Evolutionary conservation across 2,113 vertebrate species (phyloP), one percentile per base, ranked within the genome.

Genomic region (Choloepus hoffmanni): DNA sequence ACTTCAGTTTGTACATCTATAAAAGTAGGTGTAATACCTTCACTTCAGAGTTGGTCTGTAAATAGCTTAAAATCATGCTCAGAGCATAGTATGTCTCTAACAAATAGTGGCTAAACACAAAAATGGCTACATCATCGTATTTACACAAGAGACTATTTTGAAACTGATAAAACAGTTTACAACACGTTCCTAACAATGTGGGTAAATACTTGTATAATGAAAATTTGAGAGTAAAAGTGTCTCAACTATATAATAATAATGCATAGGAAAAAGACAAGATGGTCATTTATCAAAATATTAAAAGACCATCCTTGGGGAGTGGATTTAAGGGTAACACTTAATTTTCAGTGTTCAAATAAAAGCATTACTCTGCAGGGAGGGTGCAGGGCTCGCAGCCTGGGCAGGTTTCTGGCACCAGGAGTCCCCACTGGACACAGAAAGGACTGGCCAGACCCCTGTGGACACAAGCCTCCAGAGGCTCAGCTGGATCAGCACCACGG

Each of bases 361-460:
- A 26, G 30, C 19, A 0, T 10, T 10, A 2, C 60, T 13, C 33
- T 0, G 24, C 43, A 4, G 40, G 33, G 0, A 28, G 18, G 2
- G 1, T 3, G 1, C n/a, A 2, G 48, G 72, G 28, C 73, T 28
- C 5, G 2, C 45, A 3, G 2, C 15, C 82, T 3, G 50, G 55
- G 36, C 2, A 7, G 30, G n/a, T 13, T 12, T 50, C 7, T 16
- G 50, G 50, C 58, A 60, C 28, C 40, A 11, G 43, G 81, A 19
- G 8, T 33, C 50, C 50, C 36, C 0, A 30, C 4, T 33, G 26
- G 5, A 36, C 45, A 6, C 1, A 0, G 15, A 8, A 23, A 11
- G 67, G 19, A 36, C n/a, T 3, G 28, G 16, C 28, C 13, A 14
- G 28, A 67, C 68, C 43, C 45, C n/a, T 5, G 0, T 4, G 5